phyloP scores from a whole-genome alignment of 1,140 invertebrate genomes.

The Camponotus pennsylvanicus region DNA sequence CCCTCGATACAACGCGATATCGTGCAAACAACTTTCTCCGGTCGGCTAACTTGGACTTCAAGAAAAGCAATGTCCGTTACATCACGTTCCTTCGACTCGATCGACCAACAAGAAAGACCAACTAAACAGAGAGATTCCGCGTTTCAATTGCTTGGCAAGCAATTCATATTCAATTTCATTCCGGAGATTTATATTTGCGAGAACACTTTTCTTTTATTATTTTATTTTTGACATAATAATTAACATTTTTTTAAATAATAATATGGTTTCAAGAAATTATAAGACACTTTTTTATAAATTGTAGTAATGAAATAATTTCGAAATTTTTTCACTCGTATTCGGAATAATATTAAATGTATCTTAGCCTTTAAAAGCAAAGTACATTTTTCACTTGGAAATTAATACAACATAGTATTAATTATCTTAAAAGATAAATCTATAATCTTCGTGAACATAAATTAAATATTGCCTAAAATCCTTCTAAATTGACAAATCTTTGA shows the following conservation, averaged over 20 bases:
- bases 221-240: background rate
- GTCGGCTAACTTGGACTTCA: constrained; percentile 66
- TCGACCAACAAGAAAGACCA: constrained; percentile 36
- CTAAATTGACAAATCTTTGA: background rate
- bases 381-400: too few species aligned
- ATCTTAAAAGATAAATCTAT: background rate
- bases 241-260: constrained; percentile 8
- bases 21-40: constrained; percentile 75
- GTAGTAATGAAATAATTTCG: background rate
- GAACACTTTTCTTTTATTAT: background rate
- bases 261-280: background rate
- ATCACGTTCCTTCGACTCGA: constrained; percentile 55
- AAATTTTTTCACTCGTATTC: background rate
- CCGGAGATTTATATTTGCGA: constrained; percentile 3
- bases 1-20: constrained; percentile 64
- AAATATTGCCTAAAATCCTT: background rate
- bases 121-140: constrained; percentile 42
- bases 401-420: too few species aligned
- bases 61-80: constrained; percentile 71
- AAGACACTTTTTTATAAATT: background rate
- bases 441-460: background rate
- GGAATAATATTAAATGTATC: background rate
- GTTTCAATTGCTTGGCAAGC: background rate
- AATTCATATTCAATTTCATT: constrained; percentile 16
- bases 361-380: too few species aligned